Evolutionary conservation across 1,140 invertebrate species (phyloP).

Genomic region (Harpegnathos saltator): DNA sequence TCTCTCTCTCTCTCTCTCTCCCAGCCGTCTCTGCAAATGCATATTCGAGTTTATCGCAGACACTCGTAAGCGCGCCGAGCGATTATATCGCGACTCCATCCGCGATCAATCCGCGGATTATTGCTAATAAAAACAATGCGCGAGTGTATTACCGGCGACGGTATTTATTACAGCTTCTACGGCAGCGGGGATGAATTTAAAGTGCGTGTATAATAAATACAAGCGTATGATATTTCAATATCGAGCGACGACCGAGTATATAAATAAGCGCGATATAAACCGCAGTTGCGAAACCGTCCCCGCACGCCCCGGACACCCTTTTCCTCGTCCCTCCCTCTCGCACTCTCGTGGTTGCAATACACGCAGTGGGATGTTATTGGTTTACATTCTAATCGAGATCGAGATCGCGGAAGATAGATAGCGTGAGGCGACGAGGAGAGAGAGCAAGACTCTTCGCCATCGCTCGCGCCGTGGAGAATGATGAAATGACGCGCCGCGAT

Average conservation of each 20-base stretch:
- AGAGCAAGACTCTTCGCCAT: neutral
- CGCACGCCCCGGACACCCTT: no score
- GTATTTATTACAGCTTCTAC: slow-evolving; percentile 3
- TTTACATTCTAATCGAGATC: neutral
- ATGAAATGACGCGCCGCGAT: neutral
- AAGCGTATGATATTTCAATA: neutral
- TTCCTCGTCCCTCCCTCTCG: no score
- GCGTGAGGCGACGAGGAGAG: neutral
- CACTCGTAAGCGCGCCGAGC: neutral
- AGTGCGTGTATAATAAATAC: neutral
- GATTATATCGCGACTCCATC: neutral
- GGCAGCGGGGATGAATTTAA: neutral
- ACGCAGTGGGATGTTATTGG: neutral
- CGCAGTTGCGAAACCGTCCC: no score
- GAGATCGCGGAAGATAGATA: neutral
- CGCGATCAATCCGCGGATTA: neutral
- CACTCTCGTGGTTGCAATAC: neutral
- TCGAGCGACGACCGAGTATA: neutral
- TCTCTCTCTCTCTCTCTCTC: no score
- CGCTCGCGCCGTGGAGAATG: neutral
- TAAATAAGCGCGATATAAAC: neutral
- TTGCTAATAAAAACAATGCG: slow-evolving; percentile 3
- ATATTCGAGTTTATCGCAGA: neutral
- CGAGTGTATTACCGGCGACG: neutral
- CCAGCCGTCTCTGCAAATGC: no score